Percentiles rank a stretch among this genome's conserved stretches.
phyloP scores from a whole-genome alignment of 1,140 invertebrate species.

The Bacillus rossius region DNA sequence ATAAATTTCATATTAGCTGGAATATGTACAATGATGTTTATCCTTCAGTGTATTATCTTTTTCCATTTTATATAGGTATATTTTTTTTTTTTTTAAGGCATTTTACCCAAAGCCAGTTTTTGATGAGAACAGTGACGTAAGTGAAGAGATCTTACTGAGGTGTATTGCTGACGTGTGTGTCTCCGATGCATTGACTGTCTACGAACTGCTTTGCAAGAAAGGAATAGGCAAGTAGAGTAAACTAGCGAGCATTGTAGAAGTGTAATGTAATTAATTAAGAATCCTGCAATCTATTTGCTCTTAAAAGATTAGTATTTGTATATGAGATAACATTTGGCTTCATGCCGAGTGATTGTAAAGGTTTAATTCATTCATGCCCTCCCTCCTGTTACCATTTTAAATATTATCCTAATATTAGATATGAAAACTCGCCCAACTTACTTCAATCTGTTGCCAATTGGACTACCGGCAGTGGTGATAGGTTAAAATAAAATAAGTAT shows the following conservation, averaged over 20 bases:
- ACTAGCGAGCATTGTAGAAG: background rate
- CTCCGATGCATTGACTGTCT: constrained; percentile 64
- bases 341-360: background rate
- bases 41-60: no score
- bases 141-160: constrained; percentile 53
- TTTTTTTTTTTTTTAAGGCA: constrained; percentile 47
- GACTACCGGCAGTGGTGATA: no score
- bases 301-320: no score
- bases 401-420: no score
- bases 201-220: constrained; percentile 60
- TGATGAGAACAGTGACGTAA: constrained; percentile 62
- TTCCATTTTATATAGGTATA: no score
- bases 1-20: no score
- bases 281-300: background rate
- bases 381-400: no score
- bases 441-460: no score
- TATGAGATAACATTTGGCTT: no score
- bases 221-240: constrained; percentile 40
- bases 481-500: no score
- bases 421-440: no score
- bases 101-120: constrained; percentile 64
- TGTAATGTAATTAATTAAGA: background rate
- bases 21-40: no score
- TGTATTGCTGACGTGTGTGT: constrained; percentile 60
- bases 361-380: background rate